Evolutionary conservation across 2,113 vertebrate genomes (phyloP), one percentile per base, ranked within the genome.

Genomic region (Pseudorectes ferrugineus): DNA sequence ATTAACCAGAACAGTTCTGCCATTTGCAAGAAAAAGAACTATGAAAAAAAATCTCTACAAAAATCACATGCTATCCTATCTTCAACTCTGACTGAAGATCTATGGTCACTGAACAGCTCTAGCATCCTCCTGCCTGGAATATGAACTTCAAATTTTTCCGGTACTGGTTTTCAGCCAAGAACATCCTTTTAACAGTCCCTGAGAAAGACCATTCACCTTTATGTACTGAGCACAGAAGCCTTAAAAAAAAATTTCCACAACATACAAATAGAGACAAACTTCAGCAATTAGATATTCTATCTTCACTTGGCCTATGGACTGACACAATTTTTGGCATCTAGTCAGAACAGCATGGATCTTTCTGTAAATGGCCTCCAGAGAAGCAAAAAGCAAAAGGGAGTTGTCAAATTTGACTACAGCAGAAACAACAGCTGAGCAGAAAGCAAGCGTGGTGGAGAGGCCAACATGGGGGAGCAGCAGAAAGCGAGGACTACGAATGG

Each of bases 121-220:
- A 87, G 65, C 51, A 87, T 40, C 36, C 25, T 93, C 70, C 58
- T 74, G 65, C 57, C 51, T 78, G 20, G 61, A 85, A 63, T 48
- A 87, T 29, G 52, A 94, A 61, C 70, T 88, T 63, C 19, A 62
- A 19, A 16, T 85, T 87, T 81, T 88, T 85, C 71, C 0, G 0
- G 22, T 81, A 52, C 7, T 85, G 70, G 45, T 49, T 28, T 82
- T 75, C 24, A 75, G 70, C 62, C 70, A 96, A 82, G 48, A 85
- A 85, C 35, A 84, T 36, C 6, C 35, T 75, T 93, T 87, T 78
- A 78, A 78, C 45, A 89, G 66, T 28, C 52, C 74, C 71, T 42
- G 13, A 94, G 81, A 89, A 85, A 93, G 66, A 57, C 70, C 48
- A 57, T 82, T 82, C 49, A 91, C 89, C 85, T 93, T 89, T 78